Conservation (phyloP, 1,140 invertebrate genomes). For the Rhopalosiphum padi region DNA sequence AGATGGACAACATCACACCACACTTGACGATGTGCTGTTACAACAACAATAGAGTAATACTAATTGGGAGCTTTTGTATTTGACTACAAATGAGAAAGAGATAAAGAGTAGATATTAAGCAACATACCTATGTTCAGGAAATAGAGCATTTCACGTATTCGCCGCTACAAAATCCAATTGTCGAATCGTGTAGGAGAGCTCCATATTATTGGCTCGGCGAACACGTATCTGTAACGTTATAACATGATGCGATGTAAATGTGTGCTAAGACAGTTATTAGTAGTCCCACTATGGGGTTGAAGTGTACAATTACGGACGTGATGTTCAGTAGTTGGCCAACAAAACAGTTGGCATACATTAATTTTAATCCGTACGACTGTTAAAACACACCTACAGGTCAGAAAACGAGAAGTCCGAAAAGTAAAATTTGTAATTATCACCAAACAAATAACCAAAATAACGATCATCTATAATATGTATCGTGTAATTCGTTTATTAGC, state of each 20-base stretch:
- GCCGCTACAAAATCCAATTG: not conserved
- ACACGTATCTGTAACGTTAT: conserved; percentile 25
- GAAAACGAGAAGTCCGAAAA: not conserved
- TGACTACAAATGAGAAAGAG: not conserved
- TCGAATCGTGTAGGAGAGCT: conserved; percentile 21
- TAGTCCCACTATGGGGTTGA: too few relatives aligned
- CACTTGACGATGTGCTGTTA: not conserved
- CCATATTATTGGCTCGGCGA: conserved; percentile 29
- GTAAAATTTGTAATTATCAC: not conserved
- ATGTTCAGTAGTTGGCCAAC: not conserved
- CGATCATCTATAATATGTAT: not conserved
- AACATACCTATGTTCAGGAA: not conserved
- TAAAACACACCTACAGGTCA: not conserved
- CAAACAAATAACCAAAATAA: not conserved
- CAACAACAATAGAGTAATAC: not conserved
- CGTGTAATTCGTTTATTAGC: not conserved
- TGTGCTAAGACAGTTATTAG: not conserved
- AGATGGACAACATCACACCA: not conserved
- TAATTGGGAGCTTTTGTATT: not conserved
- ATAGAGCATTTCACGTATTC: not conserved
- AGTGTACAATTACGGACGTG: not conserved
- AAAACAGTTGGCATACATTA: not conserved
- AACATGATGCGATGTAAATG: not conserved
- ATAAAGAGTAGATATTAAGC: not conserved
- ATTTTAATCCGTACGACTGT: not conserved